Evolutionary conservation across 2,113 vertebrate species (phyloP).

Genomic region (Atherinomorus stipes): DNA sequence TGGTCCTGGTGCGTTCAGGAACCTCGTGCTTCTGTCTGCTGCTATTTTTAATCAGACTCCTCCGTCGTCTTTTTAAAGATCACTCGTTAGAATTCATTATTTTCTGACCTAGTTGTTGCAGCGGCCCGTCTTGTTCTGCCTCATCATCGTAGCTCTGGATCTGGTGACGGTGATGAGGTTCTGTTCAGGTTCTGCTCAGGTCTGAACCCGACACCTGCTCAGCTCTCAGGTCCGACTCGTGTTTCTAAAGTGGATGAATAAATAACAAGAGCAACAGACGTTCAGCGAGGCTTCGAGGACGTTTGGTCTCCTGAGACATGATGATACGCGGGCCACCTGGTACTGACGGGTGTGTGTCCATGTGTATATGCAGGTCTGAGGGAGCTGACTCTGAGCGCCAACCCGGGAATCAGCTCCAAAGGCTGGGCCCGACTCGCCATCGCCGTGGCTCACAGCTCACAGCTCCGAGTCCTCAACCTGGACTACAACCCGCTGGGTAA

Average conservation of each 20-base stretch:
- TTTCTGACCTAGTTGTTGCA: too few relatives aligned
- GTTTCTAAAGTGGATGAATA: not conserved
- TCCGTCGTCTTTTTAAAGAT: too few relatives aligned
- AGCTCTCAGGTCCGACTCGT: not conserved
- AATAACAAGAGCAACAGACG: not conserved
- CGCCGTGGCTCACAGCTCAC: slow-evolving; percentile 96
- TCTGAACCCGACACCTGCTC: slow-evolving; percentile 8
- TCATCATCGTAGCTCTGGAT: too few relatives aligned
- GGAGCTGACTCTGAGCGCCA: slow-evolving; percentile 95
- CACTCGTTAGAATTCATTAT: too few relatives aligned
- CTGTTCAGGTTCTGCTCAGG: not conserved
- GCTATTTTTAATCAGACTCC: too few relatives aligned
- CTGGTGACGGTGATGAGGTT: too few relatives aligned
- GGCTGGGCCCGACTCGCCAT: slow-evolving; percentile 94
- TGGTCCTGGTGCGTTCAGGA: too few relatives aligned
- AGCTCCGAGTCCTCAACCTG: slow-evolving; percentile 93
- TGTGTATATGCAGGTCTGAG: slow-evolving; percentile 86
- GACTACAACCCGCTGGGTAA: slow-evolving; percentile 97
- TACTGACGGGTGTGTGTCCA: not conserved
- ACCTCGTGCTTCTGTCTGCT: too few relatives aligned
- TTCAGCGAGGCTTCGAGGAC: not conserved
- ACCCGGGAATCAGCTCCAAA: slow-evolving; percentile 91
- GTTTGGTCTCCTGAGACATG: not conserved
- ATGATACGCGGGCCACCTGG: not conserved
- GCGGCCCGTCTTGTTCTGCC: too few relatives aligned